Conservation (phyloP, 2,888 invertebrate genomes). For the Conomelus anceps region DNA sequence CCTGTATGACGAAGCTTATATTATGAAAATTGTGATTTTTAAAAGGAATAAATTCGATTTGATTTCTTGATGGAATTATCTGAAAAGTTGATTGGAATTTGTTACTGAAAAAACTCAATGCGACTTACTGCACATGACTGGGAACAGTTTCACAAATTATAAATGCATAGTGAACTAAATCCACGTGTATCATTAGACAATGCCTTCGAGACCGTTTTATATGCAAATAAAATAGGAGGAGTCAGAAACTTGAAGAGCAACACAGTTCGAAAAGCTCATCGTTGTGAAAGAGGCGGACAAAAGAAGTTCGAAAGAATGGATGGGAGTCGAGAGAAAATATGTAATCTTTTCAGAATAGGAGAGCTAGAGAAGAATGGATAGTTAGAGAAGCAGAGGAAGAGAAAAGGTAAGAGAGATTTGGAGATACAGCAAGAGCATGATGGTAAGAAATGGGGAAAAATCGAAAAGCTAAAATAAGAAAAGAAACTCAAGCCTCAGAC, state of each 20-base stretch:
- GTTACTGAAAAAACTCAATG: too few species aligned
- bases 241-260: background rate
- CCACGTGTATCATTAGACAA: background rate
- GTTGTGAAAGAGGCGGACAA: background rate
- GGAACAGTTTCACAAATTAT: background rate
- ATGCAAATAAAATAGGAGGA: background rate
- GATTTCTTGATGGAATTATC: too few species aligned
- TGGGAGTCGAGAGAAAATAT: background rate
- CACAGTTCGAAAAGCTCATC: background rate
- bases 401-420: background rate
- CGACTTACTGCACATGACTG: background rate
- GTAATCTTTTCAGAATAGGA: background rate
- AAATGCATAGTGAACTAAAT: background rate
- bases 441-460: background rate
- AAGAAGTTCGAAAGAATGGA: background rate
- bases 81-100: too few species aligned
- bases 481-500: background rate
- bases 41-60: too few species aligned
- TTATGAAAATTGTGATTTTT: too few species aligned
- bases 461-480: background rate
- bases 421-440: background rate
- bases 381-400: background rate
- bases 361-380: background rate
- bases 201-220: background rate
- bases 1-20: too few species aligned